Base-by-base conservation (phyloP, 2,888 invertebrate genomes). In the Neoscelio sp. region DNA sequence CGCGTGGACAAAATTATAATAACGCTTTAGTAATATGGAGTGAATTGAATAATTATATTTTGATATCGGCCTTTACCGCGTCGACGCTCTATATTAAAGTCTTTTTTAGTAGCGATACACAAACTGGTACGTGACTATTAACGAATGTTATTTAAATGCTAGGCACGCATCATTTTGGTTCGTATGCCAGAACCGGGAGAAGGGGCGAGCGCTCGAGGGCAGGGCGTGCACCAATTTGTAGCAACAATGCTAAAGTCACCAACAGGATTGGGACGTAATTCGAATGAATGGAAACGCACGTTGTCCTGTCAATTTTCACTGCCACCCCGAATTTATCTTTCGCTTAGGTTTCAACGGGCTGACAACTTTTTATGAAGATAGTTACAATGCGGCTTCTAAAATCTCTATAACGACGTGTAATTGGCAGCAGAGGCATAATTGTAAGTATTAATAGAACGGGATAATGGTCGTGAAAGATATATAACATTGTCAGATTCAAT, bases 221-320 rank as follows among this genome's bases (percentile, higher is more conserved):
- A 86, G 89, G 90, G 89, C 90, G 90, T 88, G 85, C 86, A 90
- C 90, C 90, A 90, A 90, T 90, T 90, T 89, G 88, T 83, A 87
- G 86, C 89, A 88, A 90, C 89, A 90, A 90, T 89, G 87, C 89
- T 85, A 86, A 88, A 90, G 90, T 90, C 90, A 90, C 87, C 85
- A 82, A 83, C 90, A 90, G 90, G 88, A 90, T 90, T 86, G 89
- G 85, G 86, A 85, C 87, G 89, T 90, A 90, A 90, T 89, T 90
- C 87, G 87, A 87, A 86, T 88, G 89, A 90, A 90, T 89, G 84
- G 87, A 77, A 87, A 87, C 85, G 83, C 82, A 64, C 87, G 87
- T 89, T 87, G 88, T 85, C 87, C 87, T 88, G 89, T 90, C 90
- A 90, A 90, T 90, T 90, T 90, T 86, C 78, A 70, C 85, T 83